A percentile compares a stretch with the other conserved stretches of the same genome.
phyloP scores from a whole-genome alignment of 2,113 vertebrate genomes.

The Glareola pratincola region DNA sequence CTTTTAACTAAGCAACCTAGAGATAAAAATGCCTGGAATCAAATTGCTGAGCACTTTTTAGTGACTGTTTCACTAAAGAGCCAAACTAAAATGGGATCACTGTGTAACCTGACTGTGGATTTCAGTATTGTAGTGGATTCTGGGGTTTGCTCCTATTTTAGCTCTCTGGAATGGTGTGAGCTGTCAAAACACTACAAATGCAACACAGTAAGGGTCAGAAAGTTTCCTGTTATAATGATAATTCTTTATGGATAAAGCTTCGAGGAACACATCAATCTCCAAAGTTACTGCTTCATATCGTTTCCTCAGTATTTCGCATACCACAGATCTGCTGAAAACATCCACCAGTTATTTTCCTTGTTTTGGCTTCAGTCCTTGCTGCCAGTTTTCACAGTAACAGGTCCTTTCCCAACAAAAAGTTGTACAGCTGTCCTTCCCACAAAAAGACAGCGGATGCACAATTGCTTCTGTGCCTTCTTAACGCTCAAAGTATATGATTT shows the following conservation, averaged over 20 bases:
- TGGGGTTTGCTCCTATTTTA: not conserved
- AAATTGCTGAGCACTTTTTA: not conserved
- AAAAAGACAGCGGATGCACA: accelerated
- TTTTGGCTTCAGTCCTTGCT: not conserved
- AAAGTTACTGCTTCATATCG: not conserved
- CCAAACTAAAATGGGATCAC: not conserved
- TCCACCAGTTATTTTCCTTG: accelerated
- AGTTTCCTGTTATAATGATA: not conserved
- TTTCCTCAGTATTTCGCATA: not conserved
- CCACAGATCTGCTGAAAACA: not conserved
- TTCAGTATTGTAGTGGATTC: not conserved
- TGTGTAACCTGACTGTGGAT: not conserved
- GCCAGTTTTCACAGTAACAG: not conserved
- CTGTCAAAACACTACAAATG: not conserved
- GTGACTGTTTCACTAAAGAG: not conserved
- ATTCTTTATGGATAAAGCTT: not conserved
- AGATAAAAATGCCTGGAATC: not conserved
- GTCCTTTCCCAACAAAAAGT: not conserved
- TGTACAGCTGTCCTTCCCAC: not conserved
- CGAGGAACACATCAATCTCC: accelerated
- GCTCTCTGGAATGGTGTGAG: not conserved
- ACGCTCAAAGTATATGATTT: not conserved
- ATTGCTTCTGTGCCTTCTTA: not conserved
- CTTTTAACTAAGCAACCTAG: not conserved
- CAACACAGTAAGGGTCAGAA: not conserved